Evolutionary conservation across 2,797 vertebrate genomes (phyloP), one percentile per base, ranked within the genome.

Genomic region (Parotocinclus haroldoi): DNA sequence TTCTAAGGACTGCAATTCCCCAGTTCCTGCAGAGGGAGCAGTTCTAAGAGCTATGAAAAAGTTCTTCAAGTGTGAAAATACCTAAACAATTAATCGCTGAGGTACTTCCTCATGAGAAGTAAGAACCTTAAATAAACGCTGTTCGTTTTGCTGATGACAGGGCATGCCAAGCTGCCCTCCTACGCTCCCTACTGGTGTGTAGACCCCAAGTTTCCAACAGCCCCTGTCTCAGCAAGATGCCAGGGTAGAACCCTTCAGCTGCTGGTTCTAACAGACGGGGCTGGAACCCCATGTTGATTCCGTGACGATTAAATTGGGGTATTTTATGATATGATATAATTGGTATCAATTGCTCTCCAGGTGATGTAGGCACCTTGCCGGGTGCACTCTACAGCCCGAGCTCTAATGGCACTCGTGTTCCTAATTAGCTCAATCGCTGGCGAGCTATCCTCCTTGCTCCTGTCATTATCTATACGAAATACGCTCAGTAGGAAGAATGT

Each of bases 211-310:
- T 63, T 72, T 82, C 76, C 81, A 76, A 79, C 81, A 71, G 80
- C 76, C 27, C 27, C 75, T 74, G 83, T 76, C 80, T 84, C 82
- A 82, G 70, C 68, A 59, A 79, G 81, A 82, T 86, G 81, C 84
- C 83, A 78, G 88, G 88, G 89, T 89, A 88, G 83, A 91, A 88
- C 89, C 89, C 86, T 91, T 89, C 85, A 83, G 84, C 86, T 84
- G 83, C 85, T 74, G 76, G 82, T 71, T 65, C 68, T 76, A 68
- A 70, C 44, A 9, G 79, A 66, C 79, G 81, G 69, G 70, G 65
- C 73, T 62, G 64, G 69, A 63, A 70, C 80, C 80, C 78, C 80
- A 83, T 79, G 80, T 82, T 74, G 79, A 74, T 76, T 80, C 51
- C 40, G 59, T 82, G 82, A 80, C 79, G 79, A 81, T 82, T 81